Conservation (phyloP, 2,888 invertebrate species). For the Mesorhabditis belari region DNA sequence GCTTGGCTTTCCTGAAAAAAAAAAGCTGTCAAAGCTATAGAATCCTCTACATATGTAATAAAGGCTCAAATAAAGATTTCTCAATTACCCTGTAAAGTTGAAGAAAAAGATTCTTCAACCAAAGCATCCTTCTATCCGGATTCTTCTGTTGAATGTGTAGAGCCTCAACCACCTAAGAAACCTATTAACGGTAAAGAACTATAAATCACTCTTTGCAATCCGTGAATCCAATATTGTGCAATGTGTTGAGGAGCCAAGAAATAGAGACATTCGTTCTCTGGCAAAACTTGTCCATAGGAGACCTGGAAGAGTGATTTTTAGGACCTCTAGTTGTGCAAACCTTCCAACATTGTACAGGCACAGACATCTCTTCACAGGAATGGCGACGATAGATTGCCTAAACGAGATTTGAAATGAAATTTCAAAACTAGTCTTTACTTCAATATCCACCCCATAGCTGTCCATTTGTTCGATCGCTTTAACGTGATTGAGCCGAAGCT, state of each 20-base stretch:
- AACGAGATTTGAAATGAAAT: no score
- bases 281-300: constrained; percentile 69
- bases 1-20: background rate
- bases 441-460: constrained; percentile 51
- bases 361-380: constrained; percentile 57
- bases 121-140: constrained; percentile 75
- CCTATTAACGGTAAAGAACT: background rate
- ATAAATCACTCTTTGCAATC: constrained; percentile 61
- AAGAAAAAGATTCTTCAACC: constrained; percentile 85
- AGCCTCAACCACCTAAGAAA: constrained; percentile 67
- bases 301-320: background rate
- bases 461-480: constrained; percentile 70
- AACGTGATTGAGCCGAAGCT: constrained; percentile 72
- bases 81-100: constrained; percentile 67
- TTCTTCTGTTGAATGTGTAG: constrained; percentile 71
- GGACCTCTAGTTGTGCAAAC: no score
- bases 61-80: constrained; percentile 57
- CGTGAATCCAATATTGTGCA: constrained; percentile 61
- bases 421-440: no score
- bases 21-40: no score
- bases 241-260: constrained; percentile 71
- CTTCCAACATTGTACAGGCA: constrained; percentile 50
- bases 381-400: constrained; percentile 52
- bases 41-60: no score
- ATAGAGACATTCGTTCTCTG: constrained; percentile 78